These are phyloP conservation scores for Bubalus kerabau DNA, from an alignment of 2,113 vertebrate genomes.

Conservation along the genomic window DNA sequence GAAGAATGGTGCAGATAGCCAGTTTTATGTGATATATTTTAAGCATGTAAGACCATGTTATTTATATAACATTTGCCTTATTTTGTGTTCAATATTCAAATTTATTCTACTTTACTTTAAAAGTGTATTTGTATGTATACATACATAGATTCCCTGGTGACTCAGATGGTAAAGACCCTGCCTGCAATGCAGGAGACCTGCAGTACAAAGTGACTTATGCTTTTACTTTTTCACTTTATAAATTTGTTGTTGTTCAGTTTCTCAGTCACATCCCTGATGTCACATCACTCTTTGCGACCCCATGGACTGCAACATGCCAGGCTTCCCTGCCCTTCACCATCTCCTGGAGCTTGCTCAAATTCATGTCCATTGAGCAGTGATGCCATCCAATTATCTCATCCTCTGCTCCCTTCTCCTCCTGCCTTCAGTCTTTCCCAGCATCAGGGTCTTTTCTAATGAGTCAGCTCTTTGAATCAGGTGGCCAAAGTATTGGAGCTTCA, in stretches of 20 bases:
- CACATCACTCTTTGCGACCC: neutral
- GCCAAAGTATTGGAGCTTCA: neutral
- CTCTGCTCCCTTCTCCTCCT: neutral
- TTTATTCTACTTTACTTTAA: neutral
- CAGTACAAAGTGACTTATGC: too few relatives aligned
- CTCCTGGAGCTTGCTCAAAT: neutral
- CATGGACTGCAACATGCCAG: rapidly evolving
- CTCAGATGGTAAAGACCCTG: neutral
- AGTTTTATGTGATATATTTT: slow-evolving; percentile 24
- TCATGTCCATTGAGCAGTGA: neutral
- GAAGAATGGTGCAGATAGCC: neutral
- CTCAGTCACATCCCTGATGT: too few relatives aligned
- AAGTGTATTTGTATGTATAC: neutral
- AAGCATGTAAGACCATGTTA: neutral
- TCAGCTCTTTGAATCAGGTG: neutral
- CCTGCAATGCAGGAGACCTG: neutral
- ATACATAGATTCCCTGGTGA: neutral
- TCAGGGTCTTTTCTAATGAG: neutral
- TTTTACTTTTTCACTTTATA: too few relatives aligned
- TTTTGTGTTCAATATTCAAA: neutral
- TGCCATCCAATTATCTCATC: neutral
- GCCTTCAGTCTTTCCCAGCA: neutral
- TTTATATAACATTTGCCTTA: neutral
- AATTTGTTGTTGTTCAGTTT: too few relatives aligned
- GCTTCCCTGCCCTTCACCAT: neutral